These are phyloP conservation scores for Colossoma macropomum DNA, from an alignment of 2,113 vertebrate species.

Conservation along the genomic window DNA sequence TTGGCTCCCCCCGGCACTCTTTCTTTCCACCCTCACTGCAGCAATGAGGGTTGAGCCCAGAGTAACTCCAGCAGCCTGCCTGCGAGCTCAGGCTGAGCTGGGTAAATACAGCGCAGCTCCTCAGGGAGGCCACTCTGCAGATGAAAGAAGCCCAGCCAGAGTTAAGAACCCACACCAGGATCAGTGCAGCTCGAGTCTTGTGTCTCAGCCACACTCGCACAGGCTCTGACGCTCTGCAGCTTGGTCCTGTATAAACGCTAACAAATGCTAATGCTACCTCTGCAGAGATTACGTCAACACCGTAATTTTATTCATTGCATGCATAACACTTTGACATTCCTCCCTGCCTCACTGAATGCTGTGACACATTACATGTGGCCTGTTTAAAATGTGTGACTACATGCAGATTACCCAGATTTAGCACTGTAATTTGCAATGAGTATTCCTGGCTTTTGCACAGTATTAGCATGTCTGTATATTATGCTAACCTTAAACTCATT, in stretches of 20 bases:
- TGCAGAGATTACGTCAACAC: constrained; percentile 11
- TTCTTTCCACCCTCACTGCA: constrained; percentile 53
- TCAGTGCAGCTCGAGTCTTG: constrained; percentile 25
- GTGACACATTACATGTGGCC: constrained; percentile 30
- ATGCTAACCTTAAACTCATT: background rate
- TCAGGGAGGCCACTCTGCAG: constrained; percentile 38
- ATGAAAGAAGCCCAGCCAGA: constrained; percentile 42
- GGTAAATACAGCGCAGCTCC: constrained; percentile 55
- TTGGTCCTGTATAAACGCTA: constrained; percentile 30
- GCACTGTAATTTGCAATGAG: background rate
- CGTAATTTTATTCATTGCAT: constrained; percentile 36
- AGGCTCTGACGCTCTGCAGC: background rate
- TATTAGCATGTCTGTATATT: background rate
- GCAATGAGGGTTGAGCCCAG: constrained; percentile 52
- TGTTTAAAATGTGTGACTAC: constrained; percentile 28
- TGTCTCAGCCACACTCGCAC: constrained; percentile 4
- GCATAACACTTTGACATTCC: constrained; percentile 18
- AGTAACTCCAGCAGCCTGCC: constrained; percentile 56
- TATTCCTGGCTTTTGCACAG: background rate
- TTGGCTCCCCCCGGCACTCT: constrained; percentile 66
- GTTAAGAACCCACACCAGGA: constrained; percentile 30
- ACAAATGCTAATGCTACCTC: constrained; percentile 41
- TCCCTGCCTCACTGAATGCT: background rate
- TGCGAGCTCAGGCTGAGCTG: constrained; percentile 41
- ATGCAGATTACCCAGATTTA: constrained; percentile 23